Evolutionary conservation across 2,113 vertebrate genomes (phyloP), one percentile per base, ranked within the genome.

Genomic region (Cottus gobio): DNA sequence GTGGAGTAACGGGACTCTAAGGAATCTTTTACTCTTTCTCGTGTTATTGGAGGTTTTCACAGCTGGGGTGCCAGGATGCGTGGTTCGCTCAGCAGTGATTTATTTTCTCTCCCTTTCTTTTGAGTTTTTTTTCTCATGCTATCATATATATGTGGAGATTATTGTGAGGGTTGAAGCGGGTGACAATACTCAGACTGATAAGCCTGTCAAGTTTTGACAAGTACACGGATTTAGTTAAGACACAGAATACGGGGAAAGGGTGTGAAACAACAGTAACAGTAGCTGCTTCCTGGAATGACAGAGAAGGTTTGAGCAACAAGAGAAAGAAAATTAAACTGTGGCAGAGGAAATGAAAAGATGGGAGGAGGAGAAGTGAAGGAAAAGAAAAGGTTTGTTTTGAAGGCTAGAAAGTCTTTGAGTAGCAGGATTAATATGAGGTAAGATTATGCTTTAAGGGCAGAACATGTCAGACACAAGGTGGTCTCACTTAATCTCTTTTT

Each of bases 41-140:
- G 84, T 90, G 86, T 90, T 88, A 82, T 86, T 77, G 71, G 86
- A 89, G 85, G 84, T 87, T 90, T 91, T 90, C 87, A 86, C 84
- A 87, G 89, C 84, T 85, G 82, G 66, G 75, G 70, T 75, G 67
- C 70, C 69, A 48, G 44, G 48, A 82, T 78, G 61, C 67, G 26
- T 18, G 24, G 72, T 37, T 74, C 44, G 15, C 61, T 83, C 57
- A 20, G 31, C 79, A 73, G 18, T 44, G 5, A 54, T 39, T 78
- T 79, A 44, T 76, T 50, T 50, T 24, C 9, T 58, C 26, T 46
- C 16, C 13, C 11, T 61, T 15, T 44, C 7, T 37, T 52, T 73
- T 65, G 7, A 22, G 11, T 2, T 34, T 48, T 66, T 60, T 10
- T 16, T 71, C 54, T 68, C 56, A 79, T 36, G 48, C 57, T 42